These are phyloP conservation scores for Nymphalis io DNA, from an alignment of 1,140 invertebrate species.

Conservation along the genomic window DNA sequence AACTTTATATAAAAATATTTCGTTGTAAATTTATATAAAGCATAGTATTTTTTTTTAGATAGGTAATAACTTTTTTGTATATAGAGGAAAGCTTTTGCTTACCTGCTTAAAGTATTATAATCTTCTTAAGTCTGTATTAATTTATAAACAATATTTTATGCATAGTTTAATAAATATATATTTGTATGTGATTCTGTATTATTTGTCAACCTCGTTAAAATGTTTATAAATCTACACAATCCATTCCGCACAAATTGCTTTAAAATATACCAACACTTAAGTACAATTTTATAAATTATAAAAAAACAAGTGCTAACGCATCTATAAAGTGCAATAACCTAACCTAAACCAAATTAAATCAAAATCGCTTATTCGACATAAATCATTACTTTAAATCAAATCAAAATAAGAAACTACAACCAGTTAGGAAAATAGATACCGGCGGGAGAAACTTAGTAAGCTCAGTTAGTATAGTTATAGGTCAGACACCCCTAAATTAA, in stretches of 20 bases:
- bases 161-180: slow-evolving; percentile 4
- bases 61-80: slow-evolving; percentile 1
- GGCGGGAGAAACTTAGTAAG: no score
- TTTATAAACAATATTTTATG: slow-evolving; percentile 5
- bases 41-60: not conserved
- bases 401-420: no score
- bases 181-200: not conserved
- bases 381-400: no score
- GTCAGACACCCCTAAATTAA: no score
- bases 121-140: slow-evolving; percentile 1
- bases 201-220: not conserved
- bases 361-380: no score
- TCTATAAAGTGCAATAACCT: no score
- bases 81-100: slow-evolving; percentile 6
- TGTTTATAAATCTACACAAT: not conserved
- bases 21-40: not conserved
- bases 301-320: no score
- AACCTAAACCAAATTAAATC: no score
- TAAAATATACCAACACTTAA: no score
- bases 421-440: no score
- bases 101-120: slow-evolving; percentile 25
- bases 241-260: not conserved
- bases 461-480: no score
- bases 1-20: not conserved
- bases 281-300: no score